Evolutionary conservation across 2,888 invertebrate genomes (phyloP).

Genomic region (Neoaliturus tenellus): DNA sequence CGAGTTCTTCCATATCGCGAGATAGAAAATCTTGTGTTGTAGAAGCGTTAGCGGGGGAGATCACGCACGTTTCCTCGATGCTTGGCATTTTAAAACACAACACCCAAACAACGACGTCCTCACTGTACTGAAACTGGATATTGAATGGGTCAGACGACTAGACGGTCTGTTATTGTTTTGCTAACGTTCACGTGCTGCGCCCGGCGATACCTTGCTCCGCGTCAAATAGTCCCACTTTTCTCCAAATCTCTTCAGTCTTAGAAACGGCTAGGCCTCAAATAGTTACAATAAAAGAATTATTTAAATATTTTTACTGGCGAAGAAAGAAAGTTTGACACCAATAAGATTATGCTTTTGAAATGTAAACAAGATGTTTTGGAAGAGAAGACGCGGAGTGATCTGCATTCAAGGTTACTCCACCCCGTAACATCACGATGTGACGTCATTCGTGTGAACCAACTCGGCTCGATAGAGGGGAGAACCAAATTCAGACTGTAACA

Average conservation of each 20-base stretch:
- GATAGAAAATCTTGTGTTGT: slow-evolving; percentile 71
- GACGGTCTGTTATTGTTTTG: slow-evolving; percentile 67
- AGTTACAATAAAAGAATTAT: no score
- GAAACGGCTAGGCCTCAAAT: neutral
- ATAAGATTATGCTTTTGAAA: slow-evolving; percentile 26
- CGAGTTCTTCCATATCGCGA: slow-evolving; percentile 79
- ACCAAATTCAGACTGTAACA: neutral
- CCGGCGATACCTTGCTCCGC: slow-evolving; percentile 56
- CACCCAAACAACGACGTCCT: slow-evolving; percentile 30
- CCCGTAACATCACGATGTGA: slow-evolving; percentile 60
- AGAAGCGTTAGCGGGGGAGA: slow-evolving; percentile 58
- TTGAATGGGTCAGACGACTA: slow-evolving; percentile 65
- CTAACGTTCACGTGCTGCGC: slow-evolving; percentile 58
- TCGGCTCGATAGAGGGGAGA: slow-evolving; percentile 34
- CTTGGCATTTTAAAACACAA: slow-evolving; percentile 64
- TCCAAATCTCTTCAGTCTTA: neutral
- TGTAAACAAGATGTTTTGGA: slow-evolving; percentile 60
- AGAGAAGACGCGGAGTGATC: slow-evolving; percentile 64
- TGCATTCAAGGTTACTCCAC: slow-evolving; percentile 66
- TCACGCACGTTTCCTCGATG: slow-evolving; percentile 65
- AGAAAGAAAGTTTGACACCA: no score
- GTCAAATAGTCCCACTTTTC: slow-evolving; percentile 62
- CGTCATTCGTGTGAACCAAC: slow-evolving; percentile 58
- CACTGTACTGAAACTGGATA: slow-evolving; percentile 59
- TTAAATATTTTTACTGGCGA: no score